phyloP scores from a whole-genome alignment of 2,113 vertebrate genomes.

The Poeciliopsis occidentalis region DNA sequence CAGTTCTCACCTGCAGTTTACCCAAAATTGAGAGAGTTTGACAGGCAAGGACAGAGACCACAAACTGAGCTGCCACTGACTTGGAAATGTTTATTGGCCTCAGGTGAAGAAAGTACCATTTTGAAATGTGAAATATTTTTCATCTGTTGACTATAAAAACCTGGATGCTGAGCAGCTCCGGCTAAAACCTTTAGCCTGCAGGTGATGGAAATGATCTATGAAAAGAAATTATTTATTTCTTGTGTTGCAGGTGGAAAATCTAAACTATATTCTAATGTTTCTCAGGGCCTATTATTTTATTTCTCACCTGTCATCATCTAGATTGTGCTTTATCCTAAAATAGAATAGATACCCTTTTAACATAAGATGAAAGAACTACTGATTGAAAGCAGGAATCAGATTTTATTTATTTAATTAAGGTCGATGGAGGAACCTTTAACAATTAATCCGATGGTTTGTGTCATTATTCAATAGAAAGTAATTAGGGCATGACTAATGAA shows the following conservation, averaged over 20 bases:
- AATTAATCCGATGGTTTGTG: not conserved
- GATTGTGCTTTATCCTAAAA: not conserved
- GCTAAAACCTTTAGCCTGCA: not conserved
- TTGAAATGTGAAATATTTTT: not conserved
- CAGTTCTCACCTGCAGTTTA: constrained; percentile 16
- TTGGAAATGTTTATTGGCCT: not conserved
- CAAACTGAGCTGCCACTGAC: not conserved
- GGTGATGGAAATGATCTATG: not conserved
- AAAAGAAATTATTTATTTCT: not conserved
- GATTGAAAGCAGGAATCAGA: not conserved
- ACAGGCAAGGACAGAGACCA: constrained; percentile 1
- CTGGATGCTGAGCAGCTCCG: not conserved
- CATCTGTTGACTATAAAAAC: not conserved
- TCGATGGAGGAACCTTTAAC: not conserved
- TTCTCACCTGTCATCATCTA: not conserved
- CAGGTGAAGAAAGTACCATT: not conserved
- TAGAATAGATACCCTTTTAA: not conserved
- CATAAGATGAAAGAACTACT: too few species aligned
- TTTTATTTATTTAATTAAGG: not conserved
- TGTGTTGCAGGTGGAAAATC: not conserved
- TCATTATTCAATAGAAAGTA: not conserved
- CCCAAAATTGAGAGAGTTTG: not conserved
- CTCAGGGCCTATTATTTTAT: not conserved
- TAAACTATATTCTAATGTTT: not conserved
- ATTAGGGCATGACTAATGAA: not conserved